Evolutionary conservation across 2,888 invertebrate species (phyloP).

Genomic region (Tipula unca): DNA sequence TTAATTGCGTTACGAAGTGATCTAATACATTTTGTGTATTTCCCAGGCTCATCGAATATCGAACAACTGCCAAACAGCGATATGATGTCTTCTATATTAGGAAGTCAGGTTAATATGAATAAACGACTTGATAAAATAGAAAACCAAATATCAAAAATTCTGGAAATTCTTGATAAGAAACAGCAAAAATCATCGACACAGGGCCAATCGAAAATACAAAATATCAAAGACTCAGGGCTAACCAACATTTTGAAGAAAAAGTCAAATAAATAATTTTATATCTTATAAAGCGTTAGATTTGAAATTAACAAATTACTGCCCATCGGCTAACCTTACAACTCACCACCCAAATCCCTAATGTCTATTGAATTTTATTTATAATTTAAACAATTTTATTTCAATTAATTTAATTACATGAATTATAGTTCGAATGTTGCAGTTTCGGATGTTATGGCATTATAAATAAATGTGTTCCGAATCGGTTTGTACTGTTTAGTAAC

Average conservation of each 20-base stretch:
- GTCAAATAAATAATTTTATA: not conserved
- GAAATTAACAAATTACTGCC: not conserved
- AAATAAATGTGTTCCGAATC: conserved; percentile 89
- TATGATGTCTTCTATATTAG: not conserved
- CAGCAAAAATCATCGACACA: not conserved
- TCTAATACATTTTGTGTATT: not conserved
- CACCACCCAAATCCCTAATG: too few relatives aligned
- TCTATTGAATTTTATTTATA: not conserved
- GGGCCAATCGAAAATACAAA: not conserved
- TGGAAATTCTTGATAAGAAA: not conserved
- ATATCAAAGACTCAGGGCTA: not conserved
- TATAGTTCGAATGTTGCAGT: conserved; percentile 73
- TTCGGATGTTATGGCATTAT: conserved; percentile 86
- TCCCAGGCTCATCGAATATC: not conserved
- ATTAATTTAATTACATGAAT: conserved; percentile 28
- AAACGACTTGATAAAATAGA: not conserved
- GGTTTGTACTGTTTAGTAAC: conserved; percentile 95
- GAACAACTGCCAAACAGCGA: not conserved
- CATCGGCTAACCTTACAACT: too few relatives aligned
- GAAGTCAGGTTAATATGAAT: not conserved
- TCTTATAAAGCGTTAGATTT: not conserved
- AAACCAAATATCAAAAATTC: not conserved
- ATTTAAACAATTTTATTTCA: not conserved
- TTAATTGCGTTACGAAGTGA: not conserved
- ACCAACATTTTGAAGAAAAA: not conserved